Conservation (phyloP, 2,888 invertebrate species). For the Eristalinus sepulchralis region DNA sequence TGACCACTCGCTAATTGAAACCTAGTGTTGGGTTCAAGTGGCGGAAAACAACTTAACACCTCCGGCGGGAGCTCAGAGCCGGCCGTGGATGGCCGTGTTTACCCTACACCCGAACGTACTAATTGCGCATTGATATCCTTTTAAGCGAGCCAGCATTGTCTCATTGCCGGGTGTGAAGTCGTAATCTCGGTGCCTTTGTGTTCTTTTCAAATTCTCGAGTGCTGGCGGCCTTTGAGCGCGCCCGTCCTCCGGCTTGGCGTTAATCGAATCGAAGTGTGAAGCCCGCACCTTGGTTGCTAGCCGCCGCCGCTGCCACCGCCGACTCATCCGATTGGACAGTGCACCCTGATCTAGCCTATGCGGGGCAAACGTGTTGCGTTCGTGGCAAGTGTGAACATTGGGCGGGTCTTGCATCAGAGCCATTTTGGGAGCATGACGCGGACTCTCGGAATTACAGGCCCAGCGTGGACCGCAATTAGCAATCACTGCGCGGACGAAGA, state of each 20-base stretch:
- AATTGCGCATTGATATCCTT: constrained; percentile 55
- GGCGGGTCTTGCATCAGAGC: constrained; percentile 23
- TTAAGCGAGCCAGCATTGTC: constrained; percentile 38
- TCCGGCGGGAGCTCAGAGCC: not conserved
- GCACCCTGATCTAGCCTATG: not conserved
- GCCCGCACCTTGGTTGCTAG: not conserved
- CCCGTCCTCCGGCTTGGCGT: constrained; percentile 6
- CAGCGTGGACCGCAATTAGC: constrained; percentile 48
- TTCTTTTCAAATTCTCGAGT: constrained; percentile 42
- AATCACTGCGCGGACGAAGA: constrained; percentile 54
- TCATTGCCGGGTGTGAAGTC: constrained; percentile 50
- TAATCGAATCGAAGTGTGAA: constrained; percentile 46
- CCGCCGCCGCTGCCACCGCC: not conserved
- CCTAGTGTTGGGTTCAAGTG: constrained; percentile 38
- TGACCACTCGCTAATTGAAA: constrained; percentile 56
- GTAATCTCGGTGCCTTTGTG: constrained; percentile 40
- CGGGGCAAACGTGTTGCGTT: not conserved
- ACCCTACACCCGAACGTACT: constrained; percentile 28
- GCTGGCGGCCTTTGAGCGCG: constrained; percentile 2
- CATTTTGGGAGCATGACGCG: constrained; percentile 17
- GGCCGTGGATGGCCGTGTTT: constrained; percentile 19
- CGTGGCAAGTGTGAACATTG: constrained; percentile 26
- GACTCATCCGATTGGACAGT: constrained; percentile 8
- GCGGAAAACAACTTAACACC: constrained; percentile 66
- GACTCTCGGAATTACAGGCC: constrained; percentile 42